Base-by-base conservation (phyloP, 2,797 vertebrate species). In the Cossypha polioptera region DNA sequence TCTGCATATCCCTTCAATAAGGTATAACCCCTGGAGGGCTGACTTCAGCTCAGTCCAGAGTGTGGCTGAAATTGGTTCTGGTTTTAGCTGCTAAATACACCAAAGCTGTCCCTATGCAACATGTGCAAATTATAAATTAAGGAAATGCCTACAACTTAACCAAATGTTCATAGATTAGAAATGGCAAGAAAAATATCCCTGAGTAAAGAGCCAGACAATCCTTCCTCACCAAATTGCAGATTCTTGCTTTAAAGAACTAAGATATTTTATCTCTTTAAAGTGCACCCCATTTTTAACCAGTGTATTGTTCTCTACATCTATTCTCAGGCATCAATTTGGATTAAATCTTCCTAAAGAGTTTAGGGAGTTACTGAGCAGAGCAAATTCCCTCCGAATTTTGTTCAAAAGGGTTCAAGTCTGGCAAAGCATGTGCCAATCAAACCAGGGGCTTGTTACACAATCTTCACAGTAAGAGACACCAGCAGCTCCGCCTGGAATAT, bases 401-500 rank as follows among this genome's bases (percentile, higher is more conserved):
- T 67, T 92, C 53, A 35, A 35, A 90, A 75, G 17, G 5, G 78
- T 51, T 75, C 20, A 90, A 90, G 81, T 81, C 69, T 90, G 82
- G 84, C 63, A 92, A 88, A 88, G 74, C 2, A 7, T 11, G 59
- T 0, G 12, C 58, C 76, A 53, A 42, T 66, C 55, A 84, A 69
- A 86, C 31, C n/a, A 40, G 48, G 31, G 42, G 16, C 42, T 92
- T 53, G 18, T 95, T 96, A 88, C 72, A 93, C 82, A 94, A 68
- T 38, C 86, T 61, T 67, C 85, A 92, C 85, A 81, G 67, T 40
- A 82, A 90, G 83, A 69, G 61, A 88, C 80, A 88, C 58, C 65
- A 69, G 68, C 86, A 89, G 86, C 87, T 89, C 86, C 1, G 12
- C 92, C 89, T 78, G 87, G 36, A 94, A 95, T 95, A 94, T 94